These are phyloP conservation scores for Drosophila ogumai DNA, from an alignment of 1,140 invertebrate genomes.

Conservation along the genomic window DNA sequence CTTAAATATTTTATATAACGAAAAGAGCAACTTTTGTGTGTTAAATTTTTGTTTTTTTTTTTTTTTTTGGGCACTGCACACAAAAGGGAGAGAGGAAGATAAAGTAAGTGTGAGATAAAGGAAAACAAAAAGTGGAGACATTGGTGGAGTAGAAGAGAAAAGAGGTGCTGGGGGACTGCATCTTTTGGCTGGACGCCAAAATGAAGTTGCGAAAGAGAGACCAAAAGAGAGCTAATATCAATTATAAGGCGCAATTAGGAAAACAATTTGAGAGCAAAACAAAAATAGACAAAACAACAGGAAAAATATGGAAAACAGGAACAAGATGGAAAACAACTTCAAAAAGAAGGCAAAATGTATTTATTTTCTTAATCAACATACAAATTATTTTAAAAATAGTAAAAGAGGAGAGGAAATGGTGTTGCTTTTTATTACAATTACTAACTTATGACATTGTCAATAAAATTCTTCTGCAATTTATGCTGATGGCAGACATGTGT, in stretches of 20 bases:
- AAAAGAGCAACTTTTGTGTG: conserved; percentile 23
- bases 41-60: conserved; percentile 1
- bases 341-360: conserved; percentile 7
- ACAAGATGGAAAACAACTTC: neutral
- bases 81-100: conserved; percentile 6
- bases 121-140: conserved; percentile 8
- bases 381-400: neutral
- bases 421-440: neutral
- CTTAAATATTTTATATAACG: conserved; percentile 2
- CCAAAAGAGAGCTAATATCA: conserved; percentile 52
- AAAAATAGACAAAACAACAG: conserved; percentile 14
- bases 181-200: conserved; percentile 64
- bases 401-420: too few species aligned
- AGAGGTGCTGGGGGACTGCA: conserved; percentile 32
- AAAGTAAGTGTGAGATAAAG: neutral
- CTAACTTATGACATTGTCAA: too few species aligned
- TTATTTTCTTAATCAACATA: neutral
- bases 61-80: conserved; percentile 17
- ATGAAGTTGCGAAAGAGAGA: conserved; percentile 32
- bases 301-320: conserved; percentile 8
- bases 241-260: conserved; percentile 70
- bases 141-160: neutral
- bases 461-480: too few species aligned
- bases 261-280: conserved; percentile 48
- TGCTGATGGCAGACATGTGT: too few species aligned